Evolutionary conservation across 2,113 vertebrate genomes (phyloP).

Genomic region (Guaruba guarouba): DNA sequence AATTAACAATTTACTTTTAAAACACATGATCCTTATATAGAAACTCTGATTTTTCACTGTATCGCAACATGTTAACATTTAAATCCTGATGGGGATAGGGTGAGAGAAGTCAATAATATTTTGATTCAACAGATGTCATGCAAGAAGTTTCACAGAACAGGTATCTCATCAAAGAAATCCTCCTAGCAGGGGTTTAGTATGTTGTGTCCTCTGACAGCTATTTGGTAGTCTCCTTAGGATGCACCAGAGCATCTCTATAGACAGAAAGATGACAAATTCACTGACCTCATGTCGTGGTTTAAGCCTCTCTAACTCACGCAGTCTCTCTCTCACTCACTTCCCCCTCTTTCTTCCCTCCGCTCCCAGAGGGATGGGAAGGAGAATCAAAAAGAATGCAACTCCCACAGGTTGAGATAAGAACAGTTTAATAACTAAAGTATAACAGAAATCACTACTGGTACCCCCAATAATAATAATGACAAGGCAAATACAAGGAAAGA

Average conservation of each 20-base stretch:
- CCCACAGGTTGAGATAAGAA: too few species aligned
- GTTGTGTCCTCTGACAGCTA: neutral
- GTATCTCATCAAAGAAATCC: neutral
- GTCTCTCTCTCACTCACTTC: too few species aligned
- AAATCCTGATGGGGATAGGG: neutral
- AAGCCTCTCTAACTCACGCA: too few species aligned
- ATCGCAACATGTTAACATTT: neutral
- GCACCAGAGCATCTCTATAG: neutral
- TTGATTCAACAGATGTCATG: neutral
- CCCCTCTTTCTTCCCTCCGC: too few species aligned
- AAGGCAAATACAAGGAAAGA: too few species aligned
- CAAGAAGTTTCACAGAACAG: neutral
- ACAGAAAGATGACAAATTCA: constrained; percentile 38
- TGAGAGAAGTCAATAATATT: neutral
- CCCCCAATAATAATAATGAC: too few species aligned
- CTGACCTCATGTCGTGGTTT: neutral
- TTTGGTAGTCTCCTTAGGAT: neutral
- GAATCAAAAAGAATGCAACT: too few species aligned
- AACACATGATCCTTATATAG: neutral
- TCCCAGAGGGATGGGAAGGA: too few species aligned
- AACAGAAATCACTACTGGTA: too few species aligned
- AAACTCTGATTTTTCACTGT: neutral
- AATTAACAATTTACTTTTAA: neutral
- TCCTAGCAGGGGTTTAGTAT: neutral
- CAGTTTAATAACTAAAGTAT: too few species aligned